Conservation (phyloP, 2,797 vertebrate genomes). For the Crypturellus tataupa region DNA sequence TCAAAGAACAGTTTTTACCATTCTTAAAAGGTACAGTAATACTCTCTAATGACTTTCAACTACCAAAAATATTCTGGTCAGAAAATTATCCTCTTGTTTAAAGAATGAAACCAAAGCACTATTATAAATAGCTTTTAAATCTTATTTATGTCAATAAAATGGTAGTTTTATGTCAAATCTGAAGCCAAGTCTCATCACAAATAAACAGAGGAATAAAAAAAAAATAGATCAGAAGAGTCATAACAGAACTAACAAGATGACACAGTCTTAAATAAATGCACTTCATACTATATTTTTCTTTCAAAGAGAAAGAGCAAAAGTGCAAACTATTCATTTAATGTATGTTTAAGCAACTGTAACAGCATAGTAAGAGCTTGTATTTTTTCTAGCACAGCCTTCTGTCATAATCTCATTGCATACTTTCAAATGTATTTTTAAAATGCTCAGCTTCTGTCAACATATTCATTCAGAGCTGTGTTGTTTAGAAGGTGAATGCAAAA, state of each 20-base stretch:
- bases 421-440: conserved; percentile 65
- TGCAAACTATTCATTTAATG: conserved; percentile 16
- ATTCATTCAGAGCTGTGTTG: conserved; percentile 25
- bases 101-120: not conserved
- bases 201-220: not conserved
- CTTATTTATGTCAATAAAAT: not conserved
- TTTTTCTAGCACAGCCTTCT: conserved; percentile 56
- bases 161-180: not conserved
- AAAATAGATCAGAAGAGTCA: not conserved
- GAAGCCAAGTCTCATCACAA: not conserved
- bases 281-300: not conserved
- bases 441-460: conserved; percentile 51
- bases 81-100: not conserved
- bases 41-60: not conserved
- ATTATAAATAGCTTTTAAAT: not conserved
- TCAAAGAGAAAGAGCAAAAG: not conserved
- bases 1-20: not conserved
- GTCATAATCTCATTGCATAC: conserved; percentile 46
- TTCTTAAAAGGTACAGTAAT: not conserved
- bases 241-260: not conserved
- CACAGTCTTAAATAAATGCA: not conserved
- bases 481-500: conserved; percentile 21
- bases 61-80: not conserved
- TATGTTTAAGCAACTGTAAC: conserved; percentile 25
- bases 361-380: conserved; percentile 39